These are phyloP conservation scores for Drosophila virilis DNA, from an alignment of 1,140 invertebrate species.

Conservation along the genomic window DNA sequence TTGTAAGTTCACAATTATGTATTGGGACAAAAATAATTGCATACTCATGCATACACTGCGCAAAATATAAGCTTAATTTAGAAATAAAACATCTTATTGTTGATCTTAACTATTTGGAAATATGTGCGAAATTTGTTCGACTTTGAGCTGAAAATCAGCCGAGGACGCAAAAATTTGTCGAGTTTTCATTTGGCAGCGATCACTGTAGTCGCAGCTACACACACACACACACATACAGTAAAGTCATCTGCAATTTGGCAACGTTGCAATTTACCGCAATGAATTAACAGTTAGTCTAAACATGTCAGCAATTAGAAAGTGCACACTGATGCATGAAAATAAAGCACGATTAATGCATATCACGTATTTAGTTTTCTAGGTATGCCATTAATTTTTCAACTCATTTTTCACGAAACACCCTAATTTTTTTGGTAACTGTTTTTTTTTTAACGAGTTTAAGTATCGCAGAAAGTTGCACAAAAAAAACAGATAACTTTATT, in stretches of 20 bases:
- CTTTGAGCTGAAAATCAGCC: too few relatives aligned
- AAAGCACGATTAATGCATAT: constrained; percentile 10
- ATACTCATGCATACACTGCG: background rate
- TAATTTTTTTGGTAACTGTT: background rate
- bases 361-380: too few relatives aligned
- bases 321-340: constrained; percentile 37
- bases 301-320: constrained; percentile 29
- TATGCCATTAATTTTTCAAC: background rate
- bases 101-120: background rate
- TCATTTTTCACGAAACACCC: background rate
- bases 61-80: background rate
- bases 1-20: constrained; percentile 14
- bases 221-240: too few relatives aligned
- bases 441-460: constrained; percentile 6
- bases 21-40: constrained; percentile 18
- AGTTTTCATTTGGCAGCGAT: background rate
- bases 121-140: background rate
- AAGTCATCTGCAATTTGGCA: constrained; percentile 29
- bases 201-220: background rate
- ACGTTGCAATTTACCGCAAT: constrained; percentile 16
- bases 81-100: background rate
- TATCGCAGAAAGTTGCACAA: background rate
- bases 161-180: too few relatives aligned
- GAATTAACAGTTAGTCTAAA: background rate
- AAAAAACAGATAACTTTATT: background rate